These are phyloP conservation scores for Panulirus ornatus DNA, from an alignment of 1,140 invertebrate species.

Conservation along the genomic window DNA sequence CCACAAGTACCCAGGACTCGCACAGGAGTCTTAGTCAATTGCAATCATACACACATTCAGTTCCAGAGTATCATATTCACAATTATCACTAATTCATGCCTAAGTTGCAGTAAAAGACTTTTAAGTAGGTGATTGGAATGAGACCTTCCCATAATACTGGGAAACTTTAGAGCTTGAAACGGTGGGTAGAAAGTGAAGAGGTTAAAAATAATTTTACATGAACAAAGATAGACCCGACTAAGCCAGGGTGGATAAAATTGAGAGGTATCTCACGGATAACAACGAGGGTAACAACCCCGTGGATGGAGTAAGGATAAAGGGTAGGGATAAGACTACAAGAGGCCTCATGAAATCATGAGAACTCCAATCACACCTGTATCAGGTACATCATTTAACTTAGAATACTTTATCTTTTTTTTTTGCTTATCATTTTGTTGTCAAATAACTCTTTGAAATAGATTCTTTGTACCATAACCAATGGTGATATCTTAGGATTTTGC, in stretches of 20 bases:
- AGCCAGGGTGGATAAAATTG: constrained; percentile 5
- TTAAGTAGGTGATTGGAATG: constrained; percentile 45
- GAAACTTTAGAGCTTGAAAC: constrained; percentile 22
- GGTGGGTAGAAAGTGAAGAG: background rate
- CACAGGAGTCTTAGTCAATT: background rate
- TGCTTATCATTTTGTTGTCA: constrained; percentile 62
- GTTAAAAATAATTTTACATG: background rate
- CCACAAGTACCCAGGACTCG: background rate
- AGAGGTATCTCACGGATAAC: constrained; percentile 62
- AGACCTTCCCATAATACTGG: constrained; percentile 45
- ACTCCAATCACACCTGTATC: constrained; percentile 72
- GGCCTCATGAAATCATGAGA: constrained; percentile 64
- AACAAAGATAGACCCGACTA: background rate
- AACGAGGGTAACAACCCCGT: constrained; percentile 53
- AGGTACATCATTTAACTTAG: constrained; percentile 66
- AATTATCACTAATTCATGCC: constrained; percentile 7
- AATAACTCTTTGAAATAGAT: constrained; percentile 70
- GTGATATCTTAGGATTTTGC: constrained; percentile 68
- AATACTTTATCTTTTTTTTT: constrained; percentile 67
- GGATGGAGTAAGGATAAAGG: constrained; percentile 68
- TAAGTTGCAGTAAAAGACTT: constrained; percentile 26
- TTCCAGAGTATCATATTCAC: constrained; percentile 40
- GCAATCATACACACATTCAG: constrained; percentile 23
- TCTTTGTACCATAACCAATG: constrained; percentile 72
- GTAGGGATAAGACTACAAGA: constrained; percentile 62